phyloP scores from a whole-genome alignment of 2,797 vertebrate genomes.

The Sylvilagus floridanus region DNA sequence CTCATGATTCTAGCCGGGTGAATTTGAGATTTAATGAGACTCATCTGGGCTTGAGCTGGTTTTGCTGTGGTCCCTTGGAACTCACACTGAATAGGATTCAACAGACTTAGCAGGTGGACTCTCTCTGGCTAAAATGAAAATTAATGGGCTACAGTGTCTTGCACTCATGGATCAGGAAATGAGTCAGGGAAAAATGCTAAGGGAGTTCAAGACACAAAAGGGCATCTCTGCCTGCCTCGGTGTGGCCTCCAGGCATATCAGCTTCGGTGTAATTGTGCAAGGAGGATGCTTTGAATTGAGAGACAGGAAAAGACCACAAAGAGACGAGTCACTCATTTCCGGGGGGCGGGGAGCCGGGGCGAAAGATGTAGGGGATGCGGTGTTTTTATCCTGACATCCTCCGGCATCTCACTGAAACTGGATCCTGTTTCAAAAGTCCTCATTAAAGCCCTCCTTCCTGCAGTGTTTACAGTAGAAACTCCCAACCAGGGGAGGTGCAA shows the following conservation, averaged over 20 bases:
- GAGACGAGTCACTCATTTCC: constrained; percentile 22
- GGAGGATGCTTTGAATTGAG: constrained; percentile 32
- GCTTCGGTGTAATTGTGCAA: not conserved
- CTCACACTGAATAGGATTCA: constrained; percentile 15
- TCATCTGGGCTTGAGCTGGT: not conserved
- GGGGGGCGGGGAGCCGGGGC: not conserved
- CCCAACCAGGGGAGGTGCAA: not conserved
- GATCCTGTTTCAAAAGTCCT: constrained; percentile 61
- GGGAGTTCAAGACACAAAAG: not conserved
- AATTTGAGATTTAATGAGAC: constrained; percentile 34
- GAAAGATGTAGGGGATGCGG: not conserved
- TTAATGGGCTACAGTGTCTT: not conserved
- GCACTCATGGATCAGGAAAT: not conserved
- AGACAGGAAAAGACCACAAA: constrained; percentile 47
- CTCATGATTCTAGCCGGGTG: not conserved
- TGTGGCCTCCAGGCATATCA: not conserved
- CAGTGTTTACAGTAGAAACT: constrained; percentile 61
- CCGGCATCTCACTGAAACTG: not conserved
- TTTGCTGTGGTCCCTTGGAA: constrained; percentile 48
- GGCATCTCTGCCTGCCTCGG: not conserved
- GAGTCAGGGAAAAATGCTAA: not conserved
- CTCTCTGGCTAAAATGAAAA: constrained; percentile 21
- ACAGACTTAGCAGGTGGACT: not conserved
- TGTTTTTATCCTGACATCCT: constrained; percentile 17
- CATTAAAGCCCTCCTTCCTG: not conserved